Evolutionary conservation across 2,113 vertebrate species (phyloP).

Genomic region (Xenopus tropicalis): DNA sequence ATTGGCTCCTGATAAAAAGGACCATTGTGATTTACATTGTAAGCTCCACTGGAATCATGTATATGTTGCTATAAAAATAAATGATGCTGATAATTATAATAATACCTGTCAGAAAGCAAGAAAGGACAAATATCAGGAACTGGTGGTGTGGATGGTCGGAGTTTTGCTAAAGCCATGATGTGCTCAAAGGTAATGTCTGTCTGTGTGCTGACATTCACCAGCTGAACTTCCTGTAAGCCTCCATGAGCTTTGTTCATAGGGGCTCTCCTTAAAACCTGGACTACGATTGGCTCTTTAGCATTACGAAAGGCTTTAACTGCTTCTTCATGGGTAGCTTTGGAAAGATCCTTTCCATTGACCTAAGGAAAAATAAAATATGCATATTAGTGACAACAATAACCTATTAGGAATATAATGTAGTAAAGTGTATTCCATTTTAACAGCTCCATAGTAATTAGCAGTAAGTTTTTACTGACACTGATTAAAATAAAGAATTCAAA

Average conservation of each 20-base stretch:
- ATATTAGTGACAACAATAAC: not conserved
- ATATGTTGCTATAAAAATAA: too few species aligned
- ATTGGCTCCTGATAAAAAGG: too few species aligned
- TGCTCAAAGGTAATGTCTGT: constrained; percentile 97
- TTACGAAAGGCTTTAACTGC: constrained; percentile 85
- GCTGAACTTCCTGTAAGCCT: constrained; percentile 73
- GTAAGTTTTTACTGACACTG: too few species aligned
- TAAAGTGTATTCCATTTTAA: not conserved
- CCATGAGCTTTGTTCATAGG: constrained; percentile 70
- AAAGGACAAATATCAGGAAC: constrained; percentile 96
- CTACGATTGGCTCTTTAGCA: constrained; percentile 91
- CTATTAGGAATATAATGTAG: not conserved
- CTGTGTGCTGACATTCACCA: constrained; percentile 90
- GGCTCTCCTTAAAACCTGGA: constrained; percentile 89
- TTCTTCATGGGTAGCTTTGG: constrained; percentile 89
- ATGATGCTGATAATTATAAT: constrained; percentile 2
- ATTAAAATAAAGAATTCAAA: too few species aligned
- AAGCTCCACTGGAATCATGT: too few species aligned
- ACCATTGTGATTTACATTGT: too few species aligned
- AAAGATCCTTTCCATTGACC: constrained; percentile 94
- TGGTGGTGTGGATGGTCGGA: constrained; percentile 85
- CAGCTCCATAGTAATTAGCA: not conserved
- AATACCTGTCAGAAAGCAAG: constrained; percentile 92
- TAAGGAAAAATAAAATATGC: constrained; percentile 46
- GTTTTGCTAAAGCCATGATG: constrained; percentile 92